Conservation (phyloP, 2,113 vertebrate species). For the Thunnus maccoyii region DNA sequence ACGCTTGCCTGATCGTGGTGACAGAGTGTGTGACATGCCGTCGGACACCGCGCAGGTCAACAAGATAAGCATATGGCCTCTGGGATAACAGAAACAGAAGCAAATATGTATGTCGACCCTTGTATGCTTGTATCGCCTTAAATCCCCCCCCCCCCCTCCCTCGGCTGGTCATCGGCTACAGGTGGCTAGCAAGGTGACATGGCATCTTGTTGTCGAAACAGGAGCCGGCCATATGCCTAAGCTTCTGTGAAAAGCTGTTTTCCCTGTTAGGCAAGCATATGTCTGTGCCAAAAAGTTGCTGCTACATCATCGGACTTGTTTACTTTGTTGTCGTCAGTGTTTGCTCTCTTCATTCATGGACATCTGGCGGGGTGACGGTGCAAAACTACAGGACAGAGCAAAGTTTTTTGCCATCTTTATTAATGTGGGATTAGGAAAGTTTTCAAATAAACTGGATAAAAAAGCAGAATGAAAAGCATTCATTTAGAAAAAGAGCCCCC, state of each 20-base stretch:
- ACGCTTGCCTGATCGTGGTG: conserved; percentile 65
- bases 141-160: conserved; percentile 8
- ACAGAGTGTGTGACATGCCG: conserved; percentile 72
- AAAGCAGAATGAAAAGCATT: no score
- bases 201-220: conserved; percentile 75
- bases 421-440: conserved; percentile 1
- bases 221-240: conserved; percentile 72
- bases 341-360: conserved; percentile 46
- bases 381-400: conserved; percentile 13
- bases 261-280: conserved; percentile 71
- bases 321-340: conserved; percentile 52
- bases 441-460: neutral
- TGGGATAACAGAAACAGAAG: conserved; percentile 61
- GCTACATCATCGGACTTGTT: conserved; percentile 55
- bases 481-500: no score
- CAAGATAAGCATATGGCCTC: conserved; percentile 80
- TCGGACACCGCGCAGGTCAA: conserved; percentile 73
- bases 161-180: conserved; percentile 67
- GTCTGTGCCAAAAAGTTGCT: conserved; percentile 64
- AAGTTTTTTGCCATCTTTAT: conserved; percentile 2
- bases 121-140: conserved; percentile 44
- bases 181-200: conserved; percentile 83
- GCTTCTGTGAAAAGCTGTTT: conserved; percentile 75
- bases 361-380: conserved; percentile 57
- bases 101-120: conserved; percentile 66